Base-by-base conservation (phyloP, 2,888 invertebrate genomes). In the Villa cingulata region DNA sequence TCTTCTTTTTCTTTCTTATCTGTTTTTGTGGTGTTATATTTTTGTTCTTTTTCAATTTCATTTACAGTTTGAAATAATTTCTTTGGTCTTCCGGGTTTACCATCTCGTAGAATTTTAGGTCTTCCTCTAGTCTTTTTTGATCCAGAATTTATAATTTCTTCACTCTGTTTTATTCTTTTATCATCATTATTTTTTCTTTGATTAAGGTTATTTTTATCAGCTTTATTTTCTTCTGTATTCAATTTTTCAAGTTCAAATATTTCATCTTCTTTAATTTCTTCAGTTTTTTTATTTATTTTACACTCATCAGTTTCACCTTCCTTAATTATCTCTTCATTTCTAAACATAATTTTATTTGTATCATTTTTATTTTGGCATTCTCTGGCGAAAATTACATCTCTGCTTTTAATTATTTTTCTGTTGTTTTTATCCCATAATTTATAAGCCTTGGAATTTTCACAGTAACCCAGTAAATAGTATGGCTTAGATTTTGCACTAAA, bases 401-500 rank as follows among this genome's bases (percentile, higher is more conserved):
- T 14, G 27, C 45, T 45, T 18, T 27, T 32, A 15, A 40, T 7
- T 4, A 45, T 4, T 20, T 39, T 34, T 2, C 12, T 14, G 2
- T 5, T 39, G 1, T 15, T 14, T 32, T 7, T 6, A 6, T 44
- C 4, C 23, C 23, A 44, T 12, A 44, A 16, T 23, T 37, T 6
- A 37, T 23, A 44, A 1, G 44, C 37, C 14, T 44, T 44, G 1
- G 44, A 6, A n/a, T 44, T 16, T 6, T 37, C 27, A 39, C 39
- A 15, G 15, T 37, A 37, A 12, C 37, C 37, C 1, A 37, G 6
- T 16, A 37, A 37, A 19, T 34, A 20, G 20, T 15, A 16, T 27
- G 45, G 37, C 41, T 43, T 17, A 6, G 48, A 51, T 40, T 48
- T 53, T 18, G 47, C 9, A 41, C 46, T 48, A 14, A 39, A 40